Evolutionary conservation across 2,113 vertebrate species (phyloP).

Genomic region (Pycnonotus jocosus): DNA sequence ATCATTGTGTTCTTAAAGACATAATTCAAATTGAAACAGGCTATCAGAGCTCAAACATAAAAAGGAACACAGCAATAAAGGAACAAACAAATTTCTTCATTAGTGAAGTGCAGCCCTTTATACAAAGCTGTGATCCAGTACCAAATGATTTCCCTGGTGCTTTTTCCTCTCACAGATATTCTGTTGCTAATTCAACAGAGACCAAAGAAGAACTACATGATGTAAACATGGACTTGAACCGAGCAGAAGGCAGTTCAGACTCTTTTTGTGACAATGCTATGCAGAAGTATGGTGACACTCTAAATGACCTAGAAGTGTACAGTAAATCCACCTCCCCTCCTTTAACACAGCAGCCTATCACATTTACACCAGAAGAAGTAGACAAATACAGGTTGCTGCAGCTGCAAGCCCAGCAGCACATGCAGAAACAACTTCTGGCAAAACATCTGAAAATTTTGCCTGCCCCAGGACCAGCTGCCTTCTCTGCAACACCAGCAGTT

Average conservation of each 20-base stretch:
- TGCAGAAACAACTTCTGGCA: conserved; percentile 86
- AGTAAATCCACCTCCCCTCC: conserved; percentile 69
- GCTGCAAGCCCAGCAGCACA: conserved; percentile 92
- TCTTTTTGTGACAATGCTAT: conserved; percentile 65
- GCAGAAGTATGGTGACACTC: conserved; percentile 63
- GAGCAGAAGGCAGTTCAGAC: conserved; percentile 41
- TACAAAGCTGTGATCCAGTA: conserved; percentile 67
- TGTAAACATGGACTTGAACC: conserved; percentile 40
- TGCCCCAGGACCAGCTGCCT: conserved; percentile 57
- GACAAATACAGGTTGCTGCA: conserved; percentile 94
- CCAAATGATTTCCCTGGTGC: conserved; percentile 70
- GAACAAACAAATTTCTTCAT: conserved; percentile 49
- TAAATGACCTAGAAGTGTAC: conserved; percentile 52
- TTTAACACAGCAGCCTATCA: conserved; percentile 82
- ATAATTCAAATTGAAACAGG: conserved; percentile 43
- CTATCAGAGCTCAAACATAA: conserved; percentile 25
- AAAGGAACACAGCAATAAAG: conserved; percentile 54
- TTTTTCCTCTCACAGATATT: conserved; percentile 65
- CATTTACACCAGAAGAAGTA: conserved; percentile 91
- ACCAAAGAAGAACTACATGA: conserved; percentile 72
- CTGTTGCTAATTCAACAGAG: conserved; percentile 63
- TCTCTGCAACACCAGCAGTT: conserved; percentile 62
- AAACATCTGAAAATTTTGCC: conserved; percentile 72
- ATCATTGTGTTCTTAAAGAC: conserved; percentile 56
- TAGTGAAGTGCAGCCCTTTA: conserved; percentile 61